A percentile compares a stretch with the other conserved stretches of the same genome.
These are phyloP conservation scores for Lepidostoma basale DNA, from an alignment of 1,140 invertebrate species.

Conservation along the genomic window DNA sequence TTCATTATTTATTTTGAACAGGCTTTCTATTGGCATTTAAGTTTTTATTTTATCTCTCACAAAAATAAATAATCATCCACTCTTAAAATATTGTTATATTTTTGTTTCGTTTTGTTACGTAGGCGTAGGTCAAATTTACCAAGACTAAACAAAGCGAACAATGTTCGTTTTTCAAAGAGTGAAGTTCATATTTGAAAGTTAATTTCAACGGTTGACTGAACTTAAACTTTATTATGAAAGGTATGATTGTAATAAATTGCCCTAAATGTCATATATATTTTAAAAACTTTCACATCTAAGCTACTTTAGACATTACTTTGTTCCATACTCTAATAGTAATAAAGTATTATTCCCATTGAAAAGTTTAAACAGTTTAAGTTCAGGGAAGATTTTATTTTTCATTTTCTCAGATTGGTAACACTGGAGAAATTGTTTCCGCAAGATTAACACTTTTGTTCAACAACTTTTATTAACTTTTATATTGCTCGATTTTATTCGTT, in stretches of 20 bases:
- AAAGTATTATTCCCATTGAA: conserved; percentile 10
- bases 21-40: no score
- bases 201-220: no score
- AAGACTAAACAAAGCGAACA: no score
- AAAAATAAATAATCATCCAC: no score
- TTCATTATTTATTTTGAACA: no score
- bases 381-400: neutral
- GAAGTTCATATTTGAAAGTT: no score
- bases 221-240: no score
- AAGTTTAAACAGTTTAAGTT: conserved; percentile 5
- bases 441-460: conserved; percentile 22
- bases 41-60: no score
- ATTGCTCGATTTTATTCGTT: conserved; percentile 11
- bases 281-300: neutral
- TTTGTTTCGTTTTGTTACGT: no score
- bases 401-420: conserved; percentile 21
- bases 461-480: conserved; percentile 19
- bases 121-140: no score
- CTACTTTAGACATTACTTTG: neutral
- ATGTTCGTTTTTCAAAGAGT: no score
- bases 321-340: neutral
- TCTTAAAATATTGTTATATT: no score
- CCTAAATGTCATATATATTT: neutral
- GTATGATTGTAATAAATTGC: neutral
- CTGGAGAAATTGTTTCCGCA: conserved; percentile 16